A percentile compares a stretch with the other conserved stretches of the same genome.
phyloP scores from a whole-genome alignment of 2,797 vertebrate species.

The Emydoidea blandingii region DNA sequence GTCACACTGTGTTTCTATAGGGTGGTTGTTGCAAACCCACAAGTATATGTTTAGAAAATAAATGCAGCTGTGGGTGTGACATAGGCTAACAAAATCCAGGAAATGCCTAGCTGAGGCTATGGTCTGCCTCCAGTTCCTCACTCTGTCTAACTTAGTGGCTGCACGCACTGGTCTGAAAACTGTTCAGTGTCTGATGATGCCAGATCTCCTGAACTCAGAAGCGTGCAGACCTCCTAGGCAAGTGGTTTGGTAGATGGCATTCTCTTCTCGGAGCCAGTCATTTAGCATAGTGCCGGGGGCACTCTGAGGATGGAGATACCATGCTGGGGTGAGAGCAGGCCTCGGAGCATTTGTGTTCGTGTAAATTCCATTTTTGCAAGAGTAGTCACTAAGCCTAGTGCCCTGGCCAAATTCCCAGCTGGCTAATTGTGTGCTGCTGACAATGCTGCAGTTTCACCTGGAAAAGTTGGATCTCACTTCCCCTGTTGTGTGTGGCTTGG shows the following conservation, averaged over 20 bases:
- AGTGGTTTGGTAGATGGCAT: not conserved
- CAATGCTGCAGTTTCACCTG: not conserved
- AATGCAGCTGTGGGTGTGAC: constrained; percentile 39
- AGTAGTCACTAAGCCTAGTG: not conserved
- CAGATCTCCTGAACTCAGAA: not conserved
- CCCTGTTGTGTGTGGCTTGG: not conserved
- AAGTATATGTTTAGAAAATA: constrained; percentile 30
- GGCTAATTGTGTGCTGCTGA: not conserved
- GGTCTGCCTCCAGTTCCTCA: constrained; percentile 31
- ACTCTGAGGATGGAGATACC: not conserved
- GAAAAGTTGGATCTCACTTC: not conserved
- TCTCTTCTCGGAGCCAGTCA: rapidly evolving
- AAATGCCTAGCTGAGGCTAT: constrained; percentile 39
- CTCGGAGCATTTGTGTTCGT: not conserved
- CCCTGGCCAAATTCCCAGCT: not conserved
- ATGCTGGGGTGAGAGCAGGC: not conserved
- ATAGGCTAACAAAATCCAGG: not conserved
- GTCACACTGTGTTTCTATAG: not conserved
- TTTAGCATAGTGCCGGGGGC: not conserved
- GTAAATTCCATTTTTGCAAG: not conserved
- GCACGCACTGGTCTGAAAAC: constrained; percentile 14
- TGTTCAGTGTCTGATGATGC: not conserved
- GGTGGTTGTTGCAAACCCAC: constrained; percentile 2
- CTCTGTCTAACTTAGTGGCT: not conserved
- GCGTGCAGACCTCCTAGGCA: not conserved